Percentiles rank a stretch among this genome's conserved stretches.
Conservation (phyloP, 2,888 invertebrate species). For the Caenorhabditis afra region DNA sequence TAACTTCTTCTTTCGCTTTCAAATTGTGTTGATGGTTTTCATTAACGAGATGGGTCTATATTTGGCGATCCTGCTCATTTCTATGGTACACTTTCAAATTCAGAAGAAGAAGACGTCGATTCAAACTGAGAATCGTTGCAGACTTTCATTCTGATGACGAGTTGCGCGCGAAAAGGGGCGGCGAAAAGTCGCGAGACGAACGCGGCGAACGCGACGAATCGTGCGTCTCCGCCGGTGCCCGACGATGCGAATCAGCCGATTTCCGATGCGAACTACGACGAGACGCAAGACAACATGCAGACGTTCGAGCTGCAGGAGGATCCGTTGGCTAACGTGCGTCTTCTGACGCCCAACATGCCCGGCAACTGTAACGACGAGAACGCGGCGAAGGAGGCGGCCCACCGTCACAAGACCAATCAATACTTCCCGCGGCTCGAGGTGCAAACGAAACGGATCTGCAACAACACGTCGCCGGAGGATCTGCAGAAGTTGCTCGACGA, state of each 20-base stretch:
- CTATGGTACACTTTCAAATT: conserved; percentile 13
- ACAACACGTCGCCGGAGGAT: conserved; percentile 25
- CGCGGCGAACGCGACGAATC: too few relatives aligned
- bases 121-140: conserved; percentile 7
- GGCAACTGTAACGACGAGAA: conserved; percentile 57
- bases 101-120: background rate
- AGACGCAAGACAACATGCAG: conserved; percentile 43
- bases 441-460: conserved; percentile 37
- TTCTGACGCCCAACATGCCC: conserved; percentile 41
- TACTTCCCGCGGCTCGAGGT: conserved; percentile 51
- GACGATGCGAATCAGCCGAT: background rate
- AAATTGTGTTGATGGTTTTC: conserved; percentile 15
- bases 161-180: background rate
- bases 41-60: conserved; percentile 15
- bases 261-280: conserved; percentile 17
- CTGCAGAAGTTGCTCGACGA: conserved; percentile 27
- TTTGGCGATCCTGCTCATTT: conserved; percentile 16
- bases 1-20: conserved; percentile 6
- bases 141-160: conserved; percentile 22
- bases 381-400: conserved; percentile 55
- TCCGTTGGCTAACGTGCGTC: conserved; percentile 46
- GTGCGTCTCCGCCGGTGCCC: too few relatives aligned
- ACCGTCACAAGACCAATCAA: conserved; percentile 41
- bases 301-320: conserved; percentile 42
- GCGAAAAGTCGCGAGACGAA: too few relatives aligned